These are phyloP conservation scores for Sesamia nonagrioides DNA, from an alignment of 1,140 invertebrate genomes.

Conservation along the genomic window DNA sequence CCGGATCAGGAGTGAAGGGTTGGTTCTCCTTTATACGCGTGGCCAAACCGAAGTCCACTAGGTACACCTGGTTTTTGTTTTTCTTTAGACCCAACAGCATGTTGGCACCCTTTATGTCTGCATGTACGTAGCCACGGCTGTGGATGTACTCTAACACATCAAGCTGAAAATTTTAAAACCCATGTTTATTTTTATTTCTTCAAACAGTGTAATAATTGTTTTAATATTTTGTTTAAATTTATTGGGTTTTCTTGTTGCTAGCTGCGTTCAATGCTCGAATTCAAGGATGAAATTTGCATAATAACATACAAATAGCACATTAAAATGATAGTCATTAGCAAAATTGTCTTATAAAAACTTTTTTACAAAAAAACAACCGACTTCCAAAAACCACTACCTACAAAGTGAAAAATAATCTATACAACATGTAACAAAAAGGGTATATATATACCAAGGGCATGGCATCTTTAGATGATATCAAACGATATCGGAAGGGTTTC, in stretches of 20 bases:
- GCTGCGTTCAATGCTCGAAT: background rate
- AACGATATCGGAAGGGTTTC: too few species aligned
- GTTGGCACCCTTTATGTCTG: constrained; percentile 97
- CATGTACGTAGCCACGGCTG: constrained; percentile 94
- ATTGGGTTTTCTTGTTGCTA: background rate
- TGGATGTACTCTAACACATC: constrained; percentile 97
- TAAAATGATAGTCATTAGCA: background rate
- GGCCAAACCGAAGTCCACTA: constrained; percentile 98
- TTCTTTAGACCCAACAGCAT: constrained; percentile 93
- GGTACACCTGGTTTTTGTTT: constrained; percentile 92
- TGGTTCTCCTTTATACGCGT: constrained; percentile 90
- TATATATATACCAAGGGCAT: too few species aligned
- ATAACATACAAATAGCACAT: constrained; percentile 27
- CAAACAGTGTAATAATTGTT: too few species aligned
- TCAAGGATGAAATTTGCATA: background rate
- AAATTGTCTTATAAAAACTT: background rate
- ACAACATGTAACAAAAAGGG: too few species aligned
- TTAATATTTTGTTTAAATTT: background rate
- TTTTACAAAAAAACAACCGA: too few species aligned
- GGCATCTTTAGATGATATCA: too few species aligned
- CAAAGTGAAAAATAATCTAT: too few species aligned
- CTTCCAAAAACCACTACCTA: too few species aligned
- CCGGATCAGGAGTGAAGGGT: constrained; percentile 95
- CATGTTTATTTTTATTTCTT: too few species aligned
- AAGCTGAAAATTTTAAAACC: constrained; percentile 86